These are phyloP conservation scores for Lagenorhynchus albirostris DNA, from an alignment of 2,113 vertebrate genomes.

Conservation along the genomic window DNA sequence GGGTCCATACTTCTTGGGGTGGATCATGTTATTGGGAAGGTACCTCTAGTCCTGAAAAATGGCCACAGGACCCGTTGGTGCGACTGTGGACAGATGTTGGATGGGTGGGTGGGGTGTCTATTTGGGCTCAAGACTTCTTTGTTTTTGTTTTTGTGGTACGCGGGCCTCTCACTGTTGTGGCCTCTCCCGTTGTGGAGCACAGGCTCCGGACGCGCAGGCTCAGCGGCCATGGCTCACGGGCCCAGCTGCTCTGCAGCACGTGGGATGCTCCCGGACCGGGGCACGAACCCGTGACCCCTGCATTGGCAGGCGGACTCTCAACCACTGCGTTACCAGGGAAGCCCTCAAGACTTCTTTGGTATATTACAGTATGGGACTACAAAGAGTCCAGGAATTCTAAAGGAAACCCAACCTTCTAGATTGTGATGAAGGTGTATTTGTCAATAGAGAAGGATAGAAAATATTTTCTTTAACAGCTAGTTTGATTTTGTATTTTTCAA, in stretches of 20 bases:
- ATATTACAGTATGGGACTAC: neutral
- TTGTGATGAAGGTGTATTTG: neutral
- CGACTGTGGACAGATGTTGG: neutral
- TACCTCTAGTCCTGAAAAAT: neutral
- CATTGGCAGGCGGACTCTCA: no score
- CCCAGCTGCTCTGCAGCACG: no score
- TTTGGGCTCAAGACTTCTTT: neutral
- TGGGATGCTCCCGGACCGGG: no score
- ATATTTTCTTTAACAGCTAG: constrained; percentile 26
- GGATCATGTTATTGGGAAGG: neutral
- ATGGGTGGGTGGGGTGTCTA: neutral
- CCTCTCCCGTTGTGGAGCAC: no score
- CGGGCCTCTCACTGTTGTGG: no score
- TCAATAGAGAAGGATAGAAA: neutral
- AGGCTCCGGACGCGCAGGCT: no score
- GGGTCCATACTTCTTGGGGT: neutral
- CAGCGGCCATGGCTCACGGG: no score
- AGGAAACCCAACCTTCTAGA: neutral
- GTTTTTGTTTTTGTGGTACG: no score
- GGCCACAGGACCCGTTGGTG: neutral
- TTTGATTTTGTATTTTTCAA: neutral
- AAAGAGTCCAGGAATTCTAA: neutral
- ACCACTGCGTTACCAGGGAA: no score
- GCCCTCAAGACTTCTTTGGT: neutral
- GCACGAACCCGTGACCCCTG: no score